These are phyloP conservation scores for Brachynemurus nebulosus DNA, from an alignment of 2,888 invertebrate species.

Conservation along the genomic window DNA sequence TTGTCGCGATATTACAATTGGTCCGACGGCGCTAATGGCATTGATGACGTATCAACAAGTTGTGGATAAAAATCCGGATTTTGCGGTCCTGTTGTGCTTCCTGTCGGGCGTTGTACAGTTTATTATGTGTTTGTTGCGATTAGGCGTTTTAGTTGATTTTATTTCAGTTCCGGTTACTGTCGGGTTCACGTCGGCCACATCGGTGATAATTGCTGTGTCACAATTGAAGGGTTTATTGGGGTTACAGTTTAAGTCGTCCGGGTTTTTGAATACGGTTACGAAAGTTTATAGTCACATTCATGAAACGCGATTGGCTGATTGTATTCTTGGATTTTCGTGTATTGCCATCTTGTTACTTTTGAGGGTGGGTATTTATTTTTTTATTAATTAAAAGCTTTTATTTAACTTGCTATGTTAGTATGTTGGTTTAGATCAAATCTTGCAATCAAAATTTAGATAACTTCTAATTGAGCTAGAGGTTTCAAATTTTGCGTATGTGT, in stretches of 20 bases:
- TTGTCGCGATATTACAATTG: constrained; percentile 73
- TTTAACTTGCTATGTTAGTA: neutral
- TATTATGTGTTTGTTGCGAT: constrained; percentile 65
- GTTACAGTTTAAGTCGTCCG: constrained; percentile 53
- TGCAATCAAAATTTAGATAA: too few species aligned
- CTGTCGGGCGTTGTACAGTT: constrained; percentile 69
- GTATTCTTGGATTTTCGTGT: constrained; percentile 54
- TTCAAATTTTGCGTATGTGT: too few species aligned
- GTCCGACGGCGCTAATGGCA: constrained; percentile 89
- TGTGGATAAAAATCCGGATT: constrained; percentile 52
- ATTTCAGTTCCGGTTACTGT: constrained; percentile 82
- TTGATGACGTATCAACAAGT: constrained; percentile 78
- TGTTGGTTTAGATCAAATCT: too few species aligned
- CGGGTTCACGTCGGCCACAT: constrained; percentile 83
- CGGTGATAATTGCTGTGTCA: constrained; percentile 76
- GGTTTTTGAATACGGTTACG: constrained; percentile 59
- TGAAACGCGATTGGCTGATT: constrained; percentile 53
- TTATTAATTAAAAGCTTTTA: constrained; percentile 6
- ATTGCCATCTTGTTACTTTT: constrained; percentile 58
- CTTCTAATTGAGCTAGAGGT: too few species aligned
- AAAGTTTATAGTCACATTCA: constrained; percentile 56
- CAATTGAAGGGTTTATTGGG: constrained; percentile 68
- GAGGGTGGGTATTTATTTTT: constrained; percentile 47
- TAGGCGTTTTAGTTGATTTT: constrained; percentile 78
- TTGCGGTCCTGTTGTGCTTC: constrained; percentile 72